Percentiles rank a stretch among this genome's conserved stretches.
Evolutionary conservation across 2,113 vertebrate genomes (phyloP).

Genomic region (Labeo catla): DNA sequence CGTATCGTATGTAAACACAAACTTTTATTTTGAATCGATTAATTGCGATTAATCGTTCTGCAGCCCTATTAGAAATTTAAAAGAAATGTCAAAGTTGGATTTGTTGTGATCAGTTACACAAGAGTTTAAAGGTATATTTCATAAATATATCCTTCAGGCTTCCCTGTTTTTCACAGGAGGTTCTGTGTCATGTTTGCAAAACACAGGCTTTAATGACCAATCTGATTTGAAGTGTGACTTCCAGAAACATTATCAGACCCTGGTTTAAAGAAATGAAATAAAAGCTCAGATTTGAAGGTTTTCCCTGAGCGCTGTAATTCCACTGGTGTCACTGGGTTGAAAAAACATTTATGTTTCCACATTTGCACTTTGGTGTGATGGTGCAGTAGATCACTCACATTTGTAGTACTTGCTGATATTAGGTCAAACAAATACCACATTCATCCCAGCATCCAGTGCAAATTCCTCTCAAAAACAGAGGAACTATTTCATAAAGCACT

Average conservation of each 20-base stretch:
- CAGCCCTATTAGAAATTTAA: background rate
- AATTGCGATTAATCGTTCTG: too few species aligned
- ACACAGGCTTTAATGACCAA: background rate
- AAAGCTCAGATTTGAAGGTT: background rate
- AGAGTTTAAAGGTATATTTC: background rate
- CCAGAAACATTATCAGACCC: background rate
- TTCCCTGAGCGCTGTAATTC: constrained; percentile 4
- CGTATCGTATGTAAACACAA: too few species aligned
- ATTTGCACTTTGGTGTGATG: constrained; percentile 7
- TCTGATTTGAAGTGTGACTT: background rate
- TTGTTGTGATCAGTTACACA: background rate
- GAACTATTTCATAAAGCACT: constrained; percentile 6
- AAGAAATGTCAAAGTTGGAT: background rate
- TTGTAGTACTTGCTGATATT: background rate
- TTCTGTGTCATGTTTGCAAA: background rate
- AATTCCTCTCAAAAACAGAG: constrained; percentile 30
- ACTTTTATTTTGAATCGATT: too few species aligned
- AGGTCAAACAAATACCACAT: constrained; percentile 10
- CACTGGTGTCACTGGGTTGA: background rate
- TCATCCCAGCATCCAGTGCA: background rate
- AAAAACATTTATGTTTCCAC: background rate
- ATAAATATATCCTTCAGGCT: background rate
- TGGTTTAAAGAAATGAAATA: background rate
- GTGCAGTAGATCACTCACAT: background rate
- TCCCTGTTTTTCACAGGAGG: background rate